A percentile compares a stretch with the other conserved stretches of the same genome.
Conservation (phyloP, 2,888 invertebrate genomes). For the Xanthia togata region DNA sequence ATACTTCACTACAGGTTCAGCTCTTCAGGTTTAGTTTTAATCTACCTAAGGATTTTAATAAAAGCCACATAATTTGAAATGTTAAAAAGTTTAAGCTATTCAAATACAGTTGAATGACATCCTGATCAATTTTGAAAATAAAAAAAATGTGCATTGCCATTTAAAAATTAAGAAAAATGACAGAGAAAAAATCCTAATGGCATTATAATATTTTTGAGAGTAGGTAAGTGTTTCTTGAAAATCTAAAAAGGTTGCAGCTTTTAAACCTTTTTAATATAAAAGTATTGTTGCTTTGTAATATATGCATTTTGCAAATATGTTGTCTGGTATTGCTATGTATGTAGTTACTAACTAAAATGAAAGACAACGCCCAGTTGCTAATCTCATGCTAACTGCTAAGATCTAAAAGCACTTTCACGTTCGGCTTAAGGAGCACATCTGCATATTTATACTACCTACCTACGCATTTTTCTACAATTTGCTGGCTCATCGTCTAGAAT, state of each 20-base stretch:
- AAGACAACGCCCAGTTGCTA: not conserved
- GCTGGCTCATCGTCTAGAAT: not conserved
- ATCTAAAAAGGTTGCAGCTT: not conserved
- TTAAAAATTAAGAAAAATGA: not conserved
- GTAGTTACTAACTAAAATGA: too few species aligned
- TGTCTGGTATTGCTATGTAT: too few species aligned
- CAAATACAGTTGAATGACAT: not conserved
- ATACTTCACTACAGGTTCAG: not conserved
- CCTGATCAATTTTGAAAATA: not conserved
- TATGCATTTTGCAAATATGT: too few species aligned
- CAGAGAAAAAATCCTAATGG: too few species aligned
- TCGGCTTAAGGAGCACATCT: too few species aligned
- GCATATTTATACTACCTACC: not conserved
- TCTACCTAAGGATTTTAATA: too few species aligned
- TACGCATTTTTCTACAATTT: conserved; percentile 3
- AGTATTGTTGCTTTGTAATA: not conserved
- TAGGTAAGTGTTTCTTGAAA: not conserved
- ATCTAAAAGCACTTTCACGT: not conserved
- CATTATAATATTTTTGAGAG: too few species aligned
- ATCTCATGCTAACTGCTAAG: not conserved
- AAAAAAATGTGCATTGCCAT: not conserved
- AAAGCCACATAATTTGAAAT: not conserved
- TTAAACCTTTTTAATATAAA: not conserved
- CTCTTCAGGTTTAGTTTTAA: not conserved
- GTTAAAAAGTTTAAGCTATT: not conserved